Evolutionary conservation across 2,888 invertebrate species (phyloP).

Genomic region (Criorhina ranunculi): DNA sequence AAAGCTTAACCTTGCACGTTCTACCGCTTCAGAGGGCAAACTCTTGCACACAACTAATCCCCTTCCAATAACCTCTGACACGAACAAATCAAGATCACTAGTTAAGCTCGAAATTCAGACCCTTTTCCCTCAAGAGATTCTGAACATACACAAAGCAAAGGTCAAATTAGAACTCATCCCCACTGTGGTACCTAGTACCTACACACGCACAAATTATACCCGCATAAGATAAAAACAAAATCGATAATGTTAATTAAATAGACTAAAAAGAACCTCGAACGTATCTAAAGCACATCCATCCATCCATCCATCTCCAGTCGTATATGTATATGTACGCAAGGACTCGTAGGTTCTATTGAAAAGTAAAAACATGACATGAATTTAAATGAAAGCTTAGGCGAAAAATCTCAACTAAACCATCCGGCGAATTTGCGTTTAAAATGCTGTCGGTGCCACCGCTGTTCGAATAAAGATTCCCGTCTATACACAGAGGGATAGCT

Average conservation of each 20-base stretch:
- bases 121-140: not conserved
- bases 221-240: slow-evolving; percentile 17
- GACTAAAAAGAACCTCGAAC: slow-evolving; percentile 12
- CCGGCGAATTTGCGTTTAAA: slow-evolving; percentile 55
- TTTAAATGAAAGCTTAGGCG: slow-evolving; percentile 75
- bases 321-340: not conserved
- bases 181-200: not conserved
- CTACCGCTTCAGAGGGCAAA: no score
- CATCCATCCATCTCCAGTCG: not conserved
- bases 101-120: no score
- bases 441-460: slow-evolving; percentile 36
- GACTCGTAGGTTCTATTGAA: slow-evolving; percentile 57
- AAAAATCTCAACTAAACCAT: slow-evolving; percentile 64
- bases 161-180: not conserved
- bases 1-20: no score
- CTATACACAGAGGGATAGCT: slow-evolving; percentile 1
- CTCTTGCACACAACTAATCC: no score
- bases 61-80: no score
- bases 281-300: slow-evolving; percentile 27
- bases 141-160: not conserved
- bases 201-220: not conserved
- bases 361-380: slow-evolving; percentile 75
- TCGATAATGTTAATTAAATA: slow-evolving; percentile 54
- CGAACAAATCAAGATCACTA: no score
- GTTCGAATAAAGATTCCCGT: slow-evolving; percentile 22